Percentiles rank a stretch among this genome's conserved stretches.
Conservation (phyloP, 2,888 invertebrate genomes). For the Podabrus alpinus region DNA sequence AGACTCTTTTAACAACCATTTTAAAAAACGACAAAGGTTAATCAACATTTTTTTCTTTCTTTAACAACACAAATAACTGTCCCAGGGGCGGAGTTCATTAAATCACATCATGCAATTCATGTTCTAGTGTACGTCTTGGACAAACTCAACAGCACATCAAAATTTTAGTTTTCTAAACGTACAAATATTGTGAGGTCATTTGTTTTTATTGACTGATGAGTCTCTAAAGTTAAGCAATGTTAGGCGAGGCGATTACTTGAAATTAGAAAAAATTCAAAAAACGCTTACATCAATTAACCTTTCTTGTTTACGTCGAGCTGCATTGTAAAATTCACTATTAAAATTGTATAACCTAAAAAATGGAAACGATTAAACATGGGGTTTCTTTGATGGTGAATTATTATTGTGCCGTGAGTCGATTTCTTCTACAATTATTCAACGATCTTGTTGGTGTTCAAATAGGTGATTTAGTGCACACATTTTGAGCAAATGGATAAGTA, state of each 20-base stretch:
- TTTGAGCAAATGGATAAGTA: slow-evolving; percentile 35
- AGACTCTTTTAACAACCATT: background rate
- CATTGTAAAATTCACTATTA: slow-evolving; percentile 8
- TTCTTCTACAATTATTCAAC: background rate
- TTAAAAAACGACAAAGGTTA: background rate
- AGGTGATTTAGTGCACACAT: slow-evolving; percentile 26
- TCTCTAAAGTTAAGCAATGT: background rate
- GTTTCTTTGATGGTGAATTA: background rate
- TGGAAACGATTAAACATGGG: slow-evolving; percentile 27
- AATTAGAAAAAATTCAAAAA: background rate
- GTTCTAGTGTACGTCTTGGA: background rate
- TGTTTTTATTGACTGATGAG: background rate
- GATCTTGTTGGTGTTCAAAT: slow-evolving; percentile 24
- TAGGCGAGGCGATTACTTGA: background rate
- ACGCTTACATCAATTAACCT: background rate
- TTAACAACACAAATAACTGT: background rate
- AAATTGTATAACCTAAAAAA: slow-evolving; percentile 6
- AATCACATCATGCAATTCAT: background rate
- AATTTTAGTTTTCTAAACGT: background rate
- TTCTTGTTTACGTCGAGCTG: background rate
- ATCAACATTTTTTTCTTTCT: background rate
- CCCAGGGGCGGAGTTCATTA: background rate
- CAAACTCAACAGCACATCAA: background rate
- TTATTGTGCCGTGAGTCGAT: slow-evolving; percentile 7
- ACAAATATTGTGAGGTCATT: background rate